These are phyloP conservation scores for Pardalotus punctatus DNA, from an alignment of 2,113 vertebrate species.

Conservation along the genomic window DNA sequence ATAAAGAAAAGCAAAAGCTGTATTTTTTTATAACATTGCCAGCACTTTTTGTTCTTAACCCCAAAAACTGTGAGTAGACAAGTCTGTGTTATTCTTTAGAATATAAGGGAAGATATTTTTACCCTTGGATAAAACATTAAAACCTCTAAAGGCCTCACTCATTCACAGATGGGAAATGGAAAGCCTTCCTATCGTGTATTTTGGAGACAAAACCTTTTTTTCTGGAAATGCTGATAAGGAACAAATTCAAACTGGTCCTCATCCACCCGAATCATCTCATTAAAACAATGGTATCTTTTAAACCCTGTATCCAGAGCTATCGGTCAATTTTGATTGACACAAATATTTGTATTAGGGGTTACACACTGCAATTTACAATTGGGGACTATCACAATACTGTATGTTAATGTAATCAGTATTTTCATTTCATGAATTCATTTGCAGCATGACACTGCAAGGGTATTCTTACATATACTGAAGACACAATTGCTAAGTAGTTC, in stretches of 20 bases:
- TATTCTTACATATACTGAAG: slow-evolving; percentile 48
- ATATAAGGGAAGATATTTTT: slow-evolving; percentile 10
- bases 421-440: slow-evolving; percentile 66
- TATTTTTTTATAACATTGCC: neutral
- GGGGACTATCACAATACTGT: slow-evolving; percentile 64
- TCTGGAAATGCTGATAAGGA: slow-evolving; percentile 61
- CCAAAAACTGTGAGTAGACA: neutral
- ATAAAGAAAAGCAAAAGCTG: neutral
- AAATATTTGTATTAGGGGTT: slow-evolving; percentile 72
- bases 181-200: slow-evolving; percentile 32
- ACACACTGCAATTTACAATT: slow-evolving; percentile 61
- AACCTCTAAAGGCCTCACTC: slow-evolving; percentile 25
- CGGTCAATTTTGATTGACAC: slow-evolving; percentile 69
- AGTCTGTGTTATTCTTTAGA: slow-evolving; percentile 8
- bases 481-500: slow-evolving; percentile 49
- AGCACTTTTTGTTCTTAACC: neutral
- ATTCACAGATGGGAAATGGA: slow-evolving; percentile 29
- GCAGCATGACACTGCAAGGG: slow-evolving; percentile 62
- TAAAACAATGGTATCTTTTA: slow-evolving; percentile 59
- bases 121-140: slow-evolving; percentile 22
- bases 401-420: slow-evolving; percentile 73
- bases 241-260: slow-evolving; percentile 53
- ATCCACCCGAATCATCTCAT: slow-evolving; percentile 24
- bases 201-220: slow-evolving; percentile 56
- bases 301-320: slow-evolving; percentile 30